Evolutionary conservation across 2,113 vertebrate species (phyloP).

Genomic region (Bungarus multicinctus): DNA sequence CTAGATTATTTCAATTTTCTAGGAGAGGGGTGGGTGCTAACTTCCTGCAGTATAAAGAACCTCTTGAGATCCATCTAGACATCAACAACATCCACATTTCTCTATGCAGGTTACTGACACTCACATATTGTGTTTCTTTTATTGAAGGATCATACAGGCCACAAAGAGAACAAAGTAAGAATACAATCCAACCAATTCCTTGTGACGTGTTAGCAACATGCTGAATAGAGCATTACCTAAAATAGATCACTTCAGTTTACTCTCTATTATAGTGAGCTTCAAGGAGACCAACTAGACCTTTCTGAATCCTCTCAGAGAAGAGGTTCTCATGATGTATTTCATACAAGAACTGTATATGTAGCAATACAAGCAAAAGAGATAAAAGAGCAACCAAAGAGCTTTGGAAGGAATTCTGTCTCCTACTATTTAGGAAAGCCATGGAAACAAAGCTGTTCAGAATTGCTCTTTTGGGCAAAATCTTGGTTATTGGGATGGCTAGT

Average conservation of each 20-base stretch:
- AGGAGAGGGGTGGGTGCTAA: no score
- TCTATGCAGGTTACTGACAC: not conserved
- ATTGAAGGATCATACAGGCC: not conserved
- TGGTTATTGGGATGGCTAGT: no score
- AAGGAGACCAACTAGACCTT: not conserved
- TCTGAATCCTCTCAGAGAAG: not conserved
- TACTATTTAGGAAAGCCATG: not conserved
- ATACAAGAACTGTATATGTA: not conserved
- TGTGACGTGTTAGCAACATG: not conserved
- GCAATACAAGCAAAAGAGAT: not conserved
- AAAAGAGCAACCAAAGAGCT: not conserved
- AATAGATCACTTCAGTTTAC: not conserved
- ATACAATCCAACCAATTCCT: not conserved
- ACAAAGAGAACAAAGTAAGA: not conserved
- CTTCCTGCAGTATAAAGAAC: not conserved
- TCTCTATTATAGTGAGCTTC: not conserved
- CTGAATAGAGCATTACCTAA: not conserved
- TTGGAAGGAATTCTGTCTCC: not conserved
- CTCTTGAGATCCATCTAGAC: not conserved
- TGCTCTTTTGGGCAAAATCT: no score
- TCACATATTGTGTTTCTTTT: not conserved
- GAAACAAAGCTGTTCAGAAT: no score
- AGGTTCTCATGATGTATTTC: not conserved
- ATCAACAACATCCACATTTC: not conserved
- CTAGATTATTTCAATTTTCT: no score